These are phyloP conservation scores for Cirrhinus molitorella DNA, from an alignment of 2,797 vertebrate genomes.

Conservation along the genomic window DNA sequence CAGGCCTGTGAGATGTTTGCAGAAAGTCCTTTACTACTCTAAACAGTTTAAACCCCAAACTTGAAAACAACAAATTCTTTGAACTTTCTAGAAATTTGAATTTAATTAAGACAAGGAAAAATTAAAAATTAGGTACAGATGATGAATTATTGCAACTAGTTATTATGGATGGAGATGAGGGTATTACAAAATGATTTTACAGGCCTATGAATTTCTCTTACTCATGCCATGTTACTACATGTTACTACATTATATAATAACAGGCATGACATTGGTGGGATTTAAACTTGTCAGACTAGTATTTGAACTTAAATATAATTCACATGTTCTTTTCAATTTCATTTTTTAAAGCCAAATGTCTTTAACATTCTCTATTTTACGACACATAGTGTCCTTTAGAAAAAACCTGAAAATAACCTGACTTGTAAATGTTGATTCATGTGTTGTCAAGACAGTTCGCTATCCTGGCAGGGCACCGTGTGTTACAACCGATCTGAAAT, in stretches of 20 bases:
- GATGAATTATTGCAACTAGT: not conserved
- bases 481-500: slow-evolving; percentile 44
- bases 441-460: slow-evolving; percentile 27
- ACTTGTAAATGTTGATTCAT: slow-evolving; percentile 33
- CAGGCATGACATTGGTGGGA: not conserved
- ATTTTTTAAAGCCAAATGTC: not conserved
- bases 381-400: not conserved
- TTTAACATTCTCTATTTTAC: not conserved
- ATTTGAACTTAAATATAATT: not conserved
- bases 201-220: slow-evolving; percentile 1
- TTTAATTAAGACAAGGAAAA: not conserved
- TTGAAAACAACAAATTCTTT: not conserved
- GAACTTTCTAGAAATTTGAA: not conserved
- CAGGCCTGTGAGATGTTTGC: slow-evolving; percentile 36
- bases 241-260: slow-evolving; percentile 34
- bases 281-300: not conserved
- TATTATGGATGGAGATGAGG: not conserved
- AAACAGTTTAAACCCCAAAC: not conserved
- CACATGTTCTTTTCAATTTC: not conserved
- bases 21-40: slow-evolving; percentile 26
- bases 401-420: not conserved
- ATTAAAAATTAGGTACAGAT: not conserved
- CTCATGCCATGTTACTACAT: slow-evolving; percentile 9
- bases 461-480: slow-evolving; percentile 43
- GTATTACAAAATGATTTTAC: not conserved